Conservation (phyloP, 1,140 invertebrate species). For the Ctenoplectra terminalis region DNA sequence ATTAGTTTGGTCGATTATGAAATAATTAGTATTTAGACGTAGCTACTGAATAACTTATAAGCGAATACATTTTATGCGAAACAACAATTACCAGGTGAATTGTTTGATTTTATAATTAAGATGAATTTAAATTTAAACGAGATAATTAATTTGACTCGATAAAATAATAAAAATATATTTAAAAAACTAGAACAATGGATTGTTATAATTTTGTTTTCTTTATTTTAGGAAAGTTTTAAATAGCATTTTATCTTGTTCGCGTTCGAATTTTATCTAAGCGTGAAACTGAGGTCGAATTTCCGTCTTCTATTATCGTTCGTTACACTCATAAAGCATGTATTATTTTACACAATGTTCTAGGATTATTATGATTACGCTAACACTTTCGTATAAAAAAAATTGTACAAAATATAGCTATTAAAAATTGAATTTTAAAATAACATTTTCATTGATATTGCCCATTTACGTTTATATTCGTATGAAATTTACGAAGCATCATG, state of each 20-base stretch:
- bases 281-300: conserved; percentile 28
- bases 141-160: no score
- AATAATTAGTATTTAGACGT: neutral
- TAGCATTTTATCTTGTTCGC: conserved; percentile 7
- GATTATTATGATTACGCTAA: neutral
- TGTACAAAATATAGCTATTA: neutral
- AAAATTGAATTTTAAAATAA: neutral
- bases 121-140: neutral
- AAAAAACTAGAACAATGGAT: no score
- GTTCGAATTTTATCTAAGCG: conserved; percentile 17
- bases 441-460: neutral
- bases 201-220: neutral
- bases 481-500: conserved; percentile 39
- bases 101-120: neutral
- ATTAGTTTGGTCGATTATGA: neutral
- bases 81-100: no score
- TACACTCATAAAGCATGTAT: neutral
- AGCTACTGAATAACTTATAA: neutral
- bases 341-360: neutral
- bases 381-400: neutral
- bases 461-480: neutral
- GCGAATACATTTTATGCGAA: no score
- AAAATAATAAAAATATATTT: no score
- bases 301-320: neutral
- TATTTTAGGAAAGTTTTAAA: neutral